These are phyloP conservation scores for Drosophila pallidifrons DNA, from an alignment of 1,140 invertebrate genomes.

Conservation along the genomic window DNA sequence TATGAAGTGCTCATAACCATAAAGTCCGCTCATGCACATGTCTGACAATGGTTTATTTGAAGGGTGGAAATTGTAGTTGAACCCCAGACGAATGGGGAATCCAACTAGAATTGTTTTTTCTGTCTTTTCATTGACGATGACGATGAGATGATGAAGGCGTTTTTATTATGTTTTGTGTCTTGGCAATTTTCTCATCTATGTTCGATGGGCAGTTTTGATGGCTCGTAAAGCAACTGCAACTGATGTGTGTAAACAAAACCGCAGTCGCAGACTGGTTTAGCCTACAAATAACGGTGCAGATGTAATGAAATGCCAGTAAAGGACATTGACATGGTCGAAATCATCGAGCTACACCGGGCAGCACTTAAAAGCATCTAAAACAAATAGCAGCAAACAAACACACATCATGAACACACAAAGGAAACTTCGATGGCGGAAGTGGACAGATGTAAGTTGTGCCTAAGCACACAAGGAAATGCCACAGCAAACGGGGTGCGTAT, in stretches of 20 bases:
- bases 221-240: slow-evolving; percentile 53
- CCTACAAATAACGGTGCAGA: slow-evolving; percentile 56
- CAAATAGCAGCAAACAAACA: slow-evolving; percentile 57
- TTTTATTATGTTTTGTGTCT: slow-evolving; percentile 48
- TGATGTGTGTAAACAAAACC: slow-evolving; percentile 55
- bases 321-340: slow-evolving; percentile 77
- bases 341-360: slow-evolving; percentile 58
- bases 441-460: slow-evolving; percentile 71
- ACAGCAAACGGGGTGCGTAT: slow-evolving; percentile 43
- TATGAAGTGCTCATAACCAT: slow-evolving; percentile 51
- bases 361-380: slow-evolving; percentile 59
- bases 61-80: slow-evolving; percentile 46
- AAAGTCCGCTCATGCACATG: slow-evolving; percentile 32
- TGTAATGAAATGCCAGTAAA: slow-evolving; percentile 74
- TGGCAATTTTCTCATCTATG: slow-evolving; percentile 56
- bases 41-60: slow-evolving; percentile 20
- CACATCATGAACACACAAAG: slow-evolving; percentile 39
- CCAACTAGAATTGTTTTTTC: slow-evolving; percentile 41
- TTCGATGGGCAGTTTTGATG: slow-evolving; percentile 46
- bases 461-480: slow-evolving; percentile 63
- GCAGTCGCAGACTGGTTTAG: slow-evolving; percentile 16
- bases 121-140: slow-evolving; percentile 44
- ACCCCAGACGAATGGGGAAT: slow-evolving; percentile 7
- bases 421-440: slow-evolving; percentile 59
- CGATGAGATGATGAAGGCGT: slow-evolving; percentile 51